phyloP scores from a whole-genome alignment of 2,113 vertebrate genomes.

The Motacilla tschutschensis region DNA sequence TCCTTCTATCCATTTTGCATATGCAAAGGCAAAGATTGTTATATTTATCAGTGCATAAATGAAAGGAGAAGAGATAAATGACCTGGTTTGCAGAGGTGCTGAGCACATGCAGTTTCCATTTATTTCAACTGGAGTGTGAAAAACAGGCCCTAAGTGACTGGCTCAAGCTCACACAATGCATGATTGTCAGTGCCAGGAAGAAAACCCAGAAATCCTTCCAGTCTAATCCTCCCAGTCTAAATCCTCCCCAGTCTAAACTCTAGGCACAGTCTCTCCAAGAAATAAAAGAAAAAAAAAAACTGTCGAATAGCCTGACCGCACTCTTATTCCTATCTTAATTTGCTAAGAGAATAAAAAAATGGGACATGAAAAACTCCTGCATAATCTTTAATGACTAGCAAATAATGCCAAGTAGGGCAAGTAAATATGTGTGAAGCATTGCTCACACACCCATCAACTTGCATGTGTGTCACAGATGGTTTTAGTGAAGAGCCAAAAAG shows the following conservation, averaged over 20 bases:
- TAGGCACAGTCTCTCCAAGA: background rate
- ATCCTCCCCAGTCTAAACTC: conserved; percentile 14
- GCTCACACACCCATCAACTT: conserved; percentile 8
- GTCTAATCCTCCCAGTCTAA: conserved; percentile 38
- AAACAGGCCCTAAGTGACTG: conserved; percentile 48
- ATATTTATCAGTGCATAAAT: conserved; percentile 41
- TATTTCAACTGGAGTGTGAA: conserved; percentile 57
- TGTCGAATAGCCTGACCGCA: background rate
- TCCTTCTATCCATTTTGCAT: background rate
- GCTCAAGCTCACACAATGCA: conserved; percentile 37
- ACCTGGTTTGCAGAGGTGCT: conserved; percentile 49
- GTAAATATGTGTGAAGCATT: conserved; percentile 9
- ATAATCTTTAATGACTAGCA: conserved; percentile 34
- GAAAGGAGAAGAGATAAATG: conserved; percentile 37
- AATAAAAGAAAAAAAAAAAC: background rate
- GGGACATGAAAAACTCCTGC: background rate
- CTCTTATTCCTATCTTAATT: background rate
- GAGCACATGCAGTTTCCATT: conserved; percentile 40
- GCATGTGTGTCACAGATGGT: background rate
- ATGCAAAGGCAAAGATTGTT: background rate
- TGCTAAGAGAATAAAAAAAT: background rate
- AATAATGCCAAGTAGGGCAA: conserved; percentile 49
- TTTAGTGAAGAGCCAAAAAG: conserved; percentile 19
- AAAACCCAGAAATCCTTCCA: conserved; percentile 43
- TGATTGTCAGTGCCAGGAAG: conserved; percentile 42